Percentiles rank a stretch among this genome's conserved stretches.
phyloP scores from a whole-genome alignment of 2,797 vertebrate genomes.

The Scarus forsteni region DNA sequence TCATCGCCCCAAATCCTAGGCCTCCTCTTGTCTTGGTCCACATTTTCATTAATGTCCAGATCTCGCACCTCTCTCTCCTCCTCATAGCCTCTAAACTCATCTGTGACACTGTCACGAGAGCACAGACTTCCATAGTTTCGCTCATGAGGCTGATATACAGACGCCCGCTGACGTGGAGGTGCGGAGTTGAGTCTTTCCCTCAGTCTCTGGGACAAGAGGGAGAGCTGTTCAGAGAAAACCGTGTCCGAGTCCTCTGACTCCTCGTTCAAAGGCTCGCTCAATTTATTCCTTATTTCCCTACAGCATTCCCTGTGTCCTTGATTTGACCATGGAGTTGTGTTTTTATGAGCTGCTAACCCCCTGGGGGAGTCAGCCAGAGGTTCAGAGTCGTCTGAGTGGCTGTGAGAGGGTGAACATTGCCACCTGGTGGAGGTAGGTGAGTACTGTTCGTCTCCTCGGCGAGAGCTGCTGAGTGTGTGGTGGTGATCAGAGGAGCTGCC shows the following conservation, averaged over 20 bases:
- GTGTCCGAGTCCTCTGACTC: constrained; percentile 73
- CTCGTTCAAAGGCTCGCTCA: constrained; percentile 61
- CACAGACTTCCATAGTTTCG: constrained; percentile 47
- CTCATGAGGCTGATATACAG: constrained; percentile 29
- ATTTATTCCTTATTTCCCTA: constrained; percentile 59
- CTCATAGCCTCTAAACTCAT: constrained; percentile 33
- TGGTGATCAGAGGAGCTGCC: constrained; percentile 66
- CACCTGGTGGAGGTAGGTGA: constrained; percentile 63
- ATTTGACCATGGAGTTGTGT: constrained; percentile 65
- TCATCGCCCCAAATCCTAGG: constrained; percentile 26
- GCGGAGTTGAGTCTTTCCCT: constrained; percentile 52
- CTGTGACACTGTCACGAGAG: constrained; percentile 50
- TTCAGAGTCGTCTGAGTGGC: constrained; percentile 49
- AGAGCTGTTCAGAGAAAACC: constrained; percentile 60
- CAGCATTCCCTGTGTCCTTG: constrained; percentile 65
- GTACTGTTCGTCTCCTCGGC: constrained; percentile 53
- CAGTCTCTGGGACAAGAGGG: constrained; percentile 55
- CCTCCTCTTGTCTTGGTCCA: constrained; percentile 30
- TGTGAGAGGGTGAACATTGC: constrained; percentile 61
- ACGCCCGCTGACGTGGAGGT: constrained; percentile 38
- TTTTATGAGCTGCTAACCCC: constrained; percentile 49
- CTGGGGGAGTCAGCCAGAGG: constrained; percentile 48
- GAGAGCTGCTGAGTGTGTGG: constrained; percentile 51
- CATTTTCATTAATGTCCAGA: constrained; percentile 26
- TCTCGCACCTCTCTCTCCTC: constrained; percentile 37